Conservation (phyloP, 2,113 vertebrate genomes). For the Rhizomys pruinosus region DNA sequence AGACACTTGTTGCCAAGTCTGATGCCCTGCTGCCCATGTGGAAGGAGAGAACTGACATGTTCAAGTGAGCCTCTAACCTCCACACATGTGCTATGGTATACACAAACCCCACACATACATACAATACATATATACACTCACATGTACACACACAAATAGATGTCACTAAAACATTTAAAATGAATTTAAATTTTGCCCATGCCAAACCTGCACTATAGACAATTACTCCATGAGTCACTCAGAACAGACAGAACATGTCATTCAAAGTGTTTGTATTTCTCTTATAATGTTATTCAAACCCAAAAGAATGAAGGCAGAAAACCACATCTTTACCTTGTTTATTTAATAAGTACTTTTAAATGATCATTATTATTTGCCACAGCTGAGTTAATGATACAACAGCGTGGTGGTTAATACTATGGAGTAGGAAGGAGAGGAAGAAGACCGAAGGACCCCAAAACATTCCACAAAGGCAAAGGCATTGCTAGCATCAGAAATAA, state of each 20-base stretch:
- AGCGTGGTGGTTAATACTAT: not conserved
- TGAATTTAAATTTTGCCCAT: not conserved
- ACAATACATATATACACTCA: not conserved
- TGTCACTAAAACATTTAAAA: not conserved
- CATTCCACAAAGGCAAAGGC: constrained; percentile 25
- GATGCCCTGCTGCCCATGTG: too few species aligned
- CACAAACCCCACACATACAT: not conserved
- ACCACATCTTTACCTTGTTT: constrained; percentile 40
- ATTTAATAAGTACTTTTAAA: constrained; percentile 58
- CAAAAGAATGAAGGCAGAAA: constrained; percentile 53
- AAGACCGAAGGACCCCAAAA: not conserved
- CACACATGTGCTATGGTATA: not conserved
- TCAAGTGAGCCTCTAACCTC: not conserved
- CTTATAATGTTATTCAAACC: constrained; percentile 27
- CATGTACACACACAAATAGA: not conserved
- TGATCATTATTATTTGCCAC: not conserved
- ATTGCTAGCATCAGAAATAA: not conserved
- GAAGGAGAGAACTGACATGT: not conserved
- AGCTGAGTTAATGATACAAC: constrained; percentile 18
- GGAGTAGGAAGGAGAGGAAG: not conserved
- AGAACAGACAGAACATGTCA: not conserved
- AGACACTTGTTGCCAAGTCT: not conserved
- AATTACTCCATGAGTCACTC: not conserved
- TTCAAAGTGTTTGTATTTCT: constrained; percentile 21
- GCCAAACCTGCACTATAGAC: not conserved